These are phyloP conservation scores for Episyrphus balteatus DNA, from an alignment of 1,140 invertebrate genomes.

Conservation along the genomic window DNA sequence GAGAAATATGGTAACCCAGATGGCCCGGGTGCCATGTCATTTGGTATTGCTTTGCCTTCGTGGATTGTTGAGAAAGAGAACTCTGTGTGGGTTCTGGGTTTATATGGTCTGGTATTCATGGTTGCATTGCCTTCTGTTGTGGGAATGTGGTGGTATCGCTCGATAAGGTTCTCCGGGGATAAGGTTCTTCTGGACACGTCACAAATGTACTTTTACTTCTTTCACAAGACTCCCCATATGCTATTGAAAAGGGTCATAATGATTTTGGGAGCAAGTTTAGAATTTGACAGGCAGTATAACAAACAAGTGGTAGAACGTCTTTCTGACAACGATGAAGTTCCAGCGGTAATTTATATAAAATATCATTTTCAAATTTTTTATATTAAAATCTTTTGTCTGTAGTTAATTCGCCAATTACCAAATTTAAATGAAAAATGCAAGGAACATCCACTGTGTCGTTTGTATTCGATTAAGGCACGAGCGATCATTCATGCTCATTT, in stretches of 20 bases:
- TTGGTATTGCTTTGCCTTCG: constrained; percentile 97
- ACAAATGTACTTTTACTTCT: constrained; percentile 90
- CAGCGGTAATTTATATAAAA: constrained; percentile 51
- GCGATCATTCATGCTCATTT: constrained; percentile 92
- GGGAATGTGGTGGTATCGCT: constrained; percentile 98
- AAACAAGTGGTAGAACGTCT: constrained; percentile 86
- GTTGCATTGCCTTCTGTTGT: constrained; percentile 86
- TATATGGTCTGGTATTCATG: constrained; percentile 97
- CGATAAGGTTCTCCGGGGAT: constrained; percentile 91
- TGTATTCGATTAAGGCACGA: constrained; percentile 95
- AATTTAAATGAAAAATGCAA: constrained; percentile 93
- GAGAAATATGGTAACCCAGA: constrained; percentile 99
- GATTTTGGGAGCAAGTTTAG: constrained; percentile 90
- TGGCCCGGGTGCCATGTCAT: constrained; percentile 96
- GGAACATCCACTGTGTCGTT: constrained; percentile 81
- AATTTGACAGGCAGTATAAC: constrained; percentile 92
- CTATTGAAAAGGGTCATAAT: constrained; percentile 88
- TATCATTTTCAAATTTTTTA: neutral
- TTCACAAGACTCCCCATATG: constrained; percentile 92
- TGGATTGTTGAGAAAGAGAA: constrained; percentile 99
- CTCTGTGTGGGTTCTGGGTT: constrained; percentile 91
- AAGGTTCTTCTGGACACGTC: constrained; percentile 93
- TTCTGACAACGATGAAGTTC: constrained; percentile 91
- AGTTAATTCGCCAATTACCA: constrained; percentile 82
- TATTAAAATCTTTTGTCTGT: constrained; percentile 9